These are phyloP conservation scores for Tridacna gigas DNA, from an alignment of 2,888 invertebrate genomes.

Conservation along the genomic window DNA sequence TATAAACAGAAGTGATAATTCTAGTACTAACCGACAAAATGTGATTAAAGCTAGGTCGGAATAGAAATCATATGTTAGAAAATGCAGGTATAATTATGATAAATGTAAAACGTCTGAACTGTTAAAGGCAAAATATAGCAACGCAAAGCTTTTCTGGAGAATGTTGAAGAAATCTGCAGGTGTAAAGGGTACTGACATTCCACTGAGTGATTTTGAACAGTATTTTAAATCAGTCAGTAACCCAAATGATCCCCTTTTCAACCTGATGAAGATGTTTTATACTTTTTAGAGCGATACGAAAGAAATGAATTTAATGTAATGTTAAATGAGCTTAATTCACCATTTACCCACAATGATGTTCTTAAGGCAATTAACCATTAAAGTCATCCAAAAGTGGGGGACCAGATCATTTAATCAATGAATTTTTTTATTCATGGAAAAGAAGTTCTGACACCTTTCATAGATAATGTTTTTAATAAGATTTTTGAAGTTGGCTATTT, in stretches of 20 bases:
- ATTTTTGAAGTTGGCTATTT: too few species aligned
- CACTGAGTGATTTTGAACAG: too few species aligned
- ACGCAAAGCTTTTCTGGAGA: constrained; percentile 31
- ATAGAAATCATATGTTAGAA: constrained; percentile 16
- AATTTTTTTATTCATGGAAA: too few species aligned
- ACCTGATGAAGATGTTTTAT: constrained; percentile 30
- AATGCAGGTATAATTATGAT: constrained; percentile 23
- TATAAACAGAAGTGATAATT: constrained; percentile 3
- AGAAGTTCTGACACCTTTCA: too few species aligned
- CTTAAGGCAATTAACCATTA: constrained; percentile 17
- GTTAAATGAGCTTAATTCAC: constrained; percentile 2
- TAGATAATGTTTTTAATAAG: too few species aligned
- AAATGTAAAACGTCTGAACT: constrained; percentile 13
- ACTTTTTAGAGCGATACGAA: too few species aligned
- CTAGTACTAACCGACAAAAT: constrained; percentile 4
- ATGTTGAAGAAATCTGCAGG: too few species aligned
- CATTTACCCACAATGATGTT: constrained; percentile 7
- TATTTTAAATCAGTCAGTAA: constrained; percentile 30
- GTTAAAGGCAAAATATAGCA: constrained; percentile 7
- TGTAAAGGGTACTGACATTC: too few species aligned
- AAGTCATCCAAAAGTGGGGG: too few species aligned
- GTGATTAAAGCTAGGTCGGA: constrained; percentile 4
- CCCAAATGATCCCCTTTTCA: constrained; percentile 19
- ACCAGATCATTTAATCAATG: too few species aligned
- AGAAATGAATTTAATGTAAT: too few species aligned